Percentiles rank a stretch among this genome's conserved stretches.
Conservation (phyloP, 1,140 invertebrate genomes). For the Caerostris darwini region DNA sequence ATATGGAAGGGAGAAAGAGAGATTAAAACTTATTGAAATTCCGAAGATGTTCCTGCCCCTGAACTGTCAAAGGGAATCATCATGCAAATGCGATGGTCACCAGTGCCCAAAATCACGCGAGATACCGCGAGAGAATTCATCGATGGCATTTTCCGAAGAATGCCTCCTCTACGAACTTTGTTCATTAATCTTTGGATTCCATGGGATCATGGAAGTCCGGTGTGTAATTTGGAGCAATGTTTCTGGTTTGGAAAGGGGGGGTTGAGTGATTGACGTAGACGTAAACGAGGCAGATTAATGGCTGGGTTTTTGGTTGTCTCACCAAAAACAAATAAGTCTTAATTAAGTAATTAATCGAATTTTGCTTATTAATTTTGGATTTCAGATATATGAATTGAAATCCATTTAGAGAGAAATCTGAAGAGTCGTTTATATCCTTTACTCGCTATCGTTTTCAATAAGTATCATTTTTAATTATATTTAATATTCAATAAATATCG, state of each 20-base stretch:
- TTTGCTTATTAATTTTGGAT: too few species aligned
- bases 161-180: slow-evolving; percentile 62
- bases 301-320: neutral
- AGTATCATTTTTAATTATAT: too few species aligned
- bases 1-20: slow-evolving; percentile 49
- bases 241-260: neutral
- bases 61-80: slow-evolving; percentile 69
- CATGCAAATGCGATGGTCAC: slow-evolving; percentile 77
- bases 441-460: too few species aligned
- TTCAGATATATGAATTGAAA: too few species aligned
- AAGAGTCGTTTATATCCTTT: too few species aligned
- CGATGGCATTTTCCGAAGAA: slow-evolving; percentile 60
- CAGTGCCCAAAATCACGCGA: slow-evolving; percentile 73
- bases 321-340: too few species aligned
- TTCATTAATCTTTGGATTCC: slow-evolving; percentile 71
- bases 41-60: slow-evolving; percentile 69
- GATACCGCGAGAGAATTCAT: slow-evolving; percentile 71
- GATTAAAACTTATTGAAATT: slow-evolving; percentile 78
- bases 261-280: neutral
- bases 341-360: too few species aligned
- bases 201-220: slow-evolving; percentile 40
- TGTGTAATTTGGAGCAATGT: slow-evolving; percentile 56
- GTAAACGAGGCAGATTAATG: neutral
- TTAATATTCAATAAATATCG: too few species aligned
- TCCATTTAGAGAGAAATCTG: too few species aligned